Percentiles rank a stretch among this genome's conserved stretches.
These are phyloP conservation scores for Lamellibrachia satsuma DNA, from an alignment of 2,888 invertebrate genomes.

Conservation along the genomic window DNA sequence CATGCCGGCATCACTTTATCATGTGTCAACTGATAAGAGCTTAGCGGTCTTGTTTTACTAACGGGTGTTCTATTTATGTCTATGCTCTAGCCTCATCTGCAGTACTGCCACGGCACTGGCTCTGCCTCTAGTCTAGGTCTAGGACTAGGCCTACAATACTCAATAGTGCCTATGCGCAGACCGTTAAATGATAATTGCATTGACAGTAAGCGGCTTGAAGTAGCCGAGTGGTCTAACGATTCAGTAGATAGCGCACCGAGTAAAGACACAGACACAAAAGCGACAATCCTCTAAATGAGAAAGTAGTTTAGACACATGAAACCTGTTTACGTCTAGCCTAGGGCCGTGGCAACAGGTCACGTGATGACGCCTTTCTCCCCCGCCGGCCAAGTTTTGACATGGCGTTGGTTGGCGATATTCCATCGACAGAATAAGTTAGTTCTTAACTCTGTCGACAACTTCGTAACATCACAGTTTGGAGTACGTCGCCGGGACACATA, in stretches of 20 bases:
- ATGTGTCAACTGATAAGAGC: too few relatives aligned
- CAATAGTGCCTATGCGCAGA: too few relatives aligned
- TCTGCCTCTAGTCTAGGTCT: too few relatives aligned
- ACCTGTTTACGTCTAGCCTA: neutral
- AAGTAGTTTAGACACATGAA: neutral
- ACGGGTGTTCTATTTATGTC: too few relatives aligned
- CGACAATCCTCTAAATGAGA: neutral
- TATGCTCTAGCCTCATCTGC: too few relatives aligned
- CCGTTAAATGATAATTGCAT: neutral
- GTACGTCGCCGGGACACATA: neutral
- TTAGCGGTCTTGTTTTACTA: too few relatives aligned
- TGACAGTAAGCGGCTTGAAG: neutral
- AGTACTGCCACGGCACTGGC: too few relatives aligned
- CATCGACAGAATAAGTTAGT: neutral
- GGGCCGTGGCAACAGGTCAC: constrained; percentile 5
- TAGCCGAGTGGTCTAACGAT: neutral
- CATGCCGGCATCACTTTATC: too few relatives aligned
- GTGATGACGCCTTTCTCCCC: neutral
- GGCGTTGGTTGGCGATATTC: neutral
- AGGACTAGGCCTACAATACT: too few relatives aligned
- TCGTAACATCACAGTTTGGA: constrained; percentile 17
- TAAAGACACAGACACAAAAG: neutral
- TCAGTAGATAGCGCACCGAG: neutral
- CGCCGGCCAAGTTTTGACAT: constrained; percentile 14
- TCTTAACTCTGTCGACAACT: neutral